phyloP scores from a whole-genome alignment of 2,113 vertebrate species.

The Crypturellus undulatus region DNA sequence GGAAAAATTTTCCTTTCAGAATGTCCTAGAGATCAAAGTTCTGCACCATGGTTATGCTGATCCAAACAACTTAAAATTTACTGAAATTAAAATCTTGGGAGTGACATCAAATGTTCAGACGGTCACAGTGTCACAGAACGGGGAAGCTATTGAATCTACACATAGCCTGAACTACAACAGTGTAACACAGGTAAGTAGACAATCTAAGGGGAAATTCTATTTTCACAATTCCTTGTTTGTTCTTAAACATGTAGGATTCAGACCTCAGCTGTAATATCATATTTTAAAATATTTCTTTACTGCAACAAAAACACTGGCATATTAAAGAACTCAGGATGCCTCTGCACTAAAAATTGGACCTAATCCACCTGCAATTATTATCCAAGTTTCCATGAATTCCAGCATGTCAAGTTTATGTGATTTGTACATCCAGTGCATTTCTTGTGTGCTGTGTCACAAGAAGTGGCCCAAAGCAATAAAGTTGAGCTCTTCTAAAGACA shows the following conservation, averaged over 20 bases:
- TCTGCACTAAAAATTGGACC: background rate
- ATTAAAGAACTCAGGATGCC: too few relatives aligned
- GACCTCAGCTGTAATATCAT: background rate
- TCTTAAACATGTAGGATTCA: background rate
- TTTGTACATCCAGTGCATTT: background rate
- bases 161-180: background rate
- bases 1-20: background rate
- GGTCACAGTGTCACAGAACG: background rate
- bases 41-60: background rate
- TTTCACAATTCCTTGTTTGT: too few relatives aligned
- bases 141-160: background rate
- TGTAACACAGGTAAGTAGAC: background rate
- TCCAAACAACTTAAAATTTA: conserved; percentile 41
- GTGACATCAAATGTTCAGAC: background rate
- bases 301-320: background rate
- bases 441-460: too few relatives aligned
- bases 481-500: background rate
- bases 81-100: conserved; percentile 53
- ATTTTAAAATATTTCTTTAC: background rate
- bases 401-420: background rate
- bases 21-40: background rate
- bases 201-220: background rate
- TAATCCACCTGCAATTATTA: background rate
- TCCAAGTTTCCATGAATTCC: too few relatives aligned
- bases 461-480: background rate